Conservation (phyloP, 2,797 vertebrate species). For the Mormyrops boulengeri region DNA sequence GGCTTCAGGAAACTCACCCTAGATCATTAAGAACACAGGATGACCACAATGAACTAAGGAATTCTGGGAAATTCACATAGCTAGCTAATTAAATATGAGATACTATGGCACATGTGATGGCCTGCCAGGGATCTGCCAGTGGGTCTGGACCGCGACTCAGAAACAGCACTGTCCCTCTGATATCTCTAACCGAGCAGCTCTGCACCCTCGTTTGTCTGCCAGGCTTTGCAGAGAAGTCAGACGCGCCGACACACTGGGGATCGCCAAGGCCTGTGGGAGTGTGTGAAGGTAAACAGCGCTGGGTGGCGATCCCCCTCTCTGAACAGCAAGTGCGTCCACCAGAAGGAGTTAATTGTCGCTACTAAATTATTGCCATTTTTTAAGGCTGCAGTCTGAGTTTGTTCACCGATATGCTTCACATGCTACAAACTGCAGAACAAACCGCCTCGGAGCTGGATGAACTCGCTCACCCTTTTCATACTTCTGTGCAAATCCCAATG, state of each 20-base stretch:
- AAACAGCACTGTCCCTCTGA: background rate
- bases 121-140: constrained; percentile 14
- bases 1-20: background rate
- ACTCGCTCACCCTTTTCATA: constrained; percentile 41
- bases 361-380: background rate
- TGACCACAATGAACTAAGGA: background rate
- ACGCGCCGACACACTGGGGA: background rate
- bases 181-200: background rate
- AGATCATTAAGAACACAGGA: background rate
- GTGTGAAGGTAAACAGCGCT: background rate
- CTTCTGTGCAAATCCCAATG: constrained; percentile 28
- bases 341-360: background rate
- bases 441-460: constrained; percentile 10
- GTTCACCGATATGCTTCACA: background rate
- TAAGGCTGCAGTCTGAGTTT: background rate
- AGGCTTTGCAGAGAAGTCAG: background rate
- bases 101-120: background rate
- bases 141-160: background rate
- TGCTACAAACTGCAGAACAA: background rate
- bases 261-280: background rate
- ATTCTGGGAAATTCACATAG: constrained; percentile 16
- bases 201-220: too few species aligned
- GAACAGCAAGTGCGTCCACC: background rate
- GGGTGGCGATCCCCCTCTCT: background rate
- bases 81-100: constrained; percentile 3